These are phyloP conservation scores for Tetragnatha montana DNA, from an alignment of 2,888 invertebrate genomes.

Conservation along the genomic window DNA sequence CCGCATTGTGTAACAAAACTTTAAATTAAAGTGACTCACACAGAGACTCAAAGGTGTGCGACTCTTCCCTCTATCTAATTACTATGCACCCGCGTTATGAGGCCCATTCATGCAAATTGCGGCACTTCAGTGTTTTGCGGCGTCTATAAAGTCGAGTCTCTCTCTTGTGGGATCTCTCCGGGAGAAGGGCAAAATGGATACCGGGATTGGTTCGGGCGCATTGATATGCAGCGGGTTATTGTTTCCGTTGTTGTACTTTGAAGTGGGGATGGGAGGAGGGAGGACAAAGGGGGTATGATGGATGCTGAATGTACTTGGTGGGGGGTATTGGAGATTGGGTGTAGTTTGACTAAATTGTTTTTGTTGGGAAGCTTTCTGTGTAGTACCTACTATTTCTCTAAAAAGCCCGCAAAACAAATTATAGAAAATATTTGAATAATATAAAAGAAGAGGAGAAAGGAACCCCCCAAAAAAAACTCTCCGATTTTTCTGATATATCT, in stretches of 20 bases:
- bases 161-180: neutral
- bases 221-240: neutral
- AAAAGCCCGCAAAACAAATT: too few relatives aligned
- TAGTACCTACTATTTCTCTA: neutral
- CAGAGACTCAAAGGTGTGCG: neutral
- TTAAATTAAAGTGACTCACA: constrained; percentile 16
- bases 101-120: constrained; percentile 33
- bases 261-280: neutral
- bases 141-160: neutral
- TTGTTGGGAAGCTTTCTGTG: neutral
- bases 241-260: neutral
- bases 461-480: too few relatives aligned
- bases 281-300: neutral
- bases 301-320: neutral
- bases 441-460: too few relatives aligned
- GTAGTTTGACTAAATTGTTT: neutral
- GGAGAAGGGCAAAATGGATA: neutral
- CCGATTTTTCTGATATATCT: too few relatives aligned
- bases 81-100: constrained; percentile 36
- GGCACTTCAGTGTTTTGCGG: constrained; percentile 20
- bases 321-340: neutral
- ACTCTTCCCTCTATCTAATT: constrained; percentile 11
- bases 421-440: too few relatives aligned
- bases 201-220: neutral
- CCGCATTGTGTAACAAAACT: constrained; percentile 1